Evolutionary conservation across 2,113 vertebrate genomes (phyloP).

Genomic region (Aegotheles bennettii): DNA sequence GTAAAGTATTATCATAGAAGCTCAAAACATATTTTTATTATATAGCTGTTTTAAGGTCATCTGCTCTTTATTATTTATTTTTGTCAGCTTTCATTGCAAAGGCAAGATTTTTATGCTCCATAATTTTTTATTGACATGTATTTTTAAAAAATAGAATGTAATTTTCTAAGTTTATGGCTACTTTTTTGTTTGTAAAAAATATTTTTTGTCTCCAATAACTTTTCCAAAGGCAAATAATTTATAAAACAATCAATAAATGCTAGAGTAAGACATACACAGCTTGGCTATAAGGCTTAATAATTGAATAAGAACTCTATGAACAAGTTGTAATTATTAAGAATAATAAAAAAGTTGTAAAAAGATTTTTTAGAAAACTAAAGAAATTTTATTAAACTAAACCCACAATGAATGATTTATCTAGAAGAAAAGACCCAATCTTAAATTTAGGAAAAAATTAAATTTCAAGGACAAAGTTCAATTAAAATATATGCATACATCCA

Average conservation of each 20-base stretch:
- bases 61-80: background rate
- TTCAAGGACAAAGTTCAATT: no score
- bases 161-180: background rate
- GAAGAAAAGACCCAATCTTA: background rate
- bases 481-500: no score
- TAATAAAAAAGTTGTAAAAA: background rate
- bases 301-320: background rate
- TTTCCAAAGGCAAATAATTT: background rate
- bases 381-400: background rate
- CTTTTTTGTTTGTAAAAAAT: background rate
- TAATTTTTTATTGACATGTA: background rate
- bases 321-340: background rate
- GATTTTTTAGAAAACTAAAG: background rate
- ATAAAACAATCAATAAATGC: background rate
- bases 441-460: background rate
- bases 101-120: background rate
- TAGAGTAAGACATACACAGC: background rate
- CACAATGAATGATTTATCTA: background rate
- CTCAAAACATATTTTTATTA: background rate
- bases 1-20: background rate
- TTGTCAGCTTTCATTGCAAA: background rate
- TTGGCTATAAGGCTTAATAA: background rate
- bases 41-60: background rate
- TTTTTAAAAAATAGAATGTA: no score
- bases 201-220: background rate